Evolutionary conservation across 2,888 invertebrate genomes (phyloP), one percentile per base, ranked within the genome.

Genomic region (Brassicogethes aeneus): DNA sequence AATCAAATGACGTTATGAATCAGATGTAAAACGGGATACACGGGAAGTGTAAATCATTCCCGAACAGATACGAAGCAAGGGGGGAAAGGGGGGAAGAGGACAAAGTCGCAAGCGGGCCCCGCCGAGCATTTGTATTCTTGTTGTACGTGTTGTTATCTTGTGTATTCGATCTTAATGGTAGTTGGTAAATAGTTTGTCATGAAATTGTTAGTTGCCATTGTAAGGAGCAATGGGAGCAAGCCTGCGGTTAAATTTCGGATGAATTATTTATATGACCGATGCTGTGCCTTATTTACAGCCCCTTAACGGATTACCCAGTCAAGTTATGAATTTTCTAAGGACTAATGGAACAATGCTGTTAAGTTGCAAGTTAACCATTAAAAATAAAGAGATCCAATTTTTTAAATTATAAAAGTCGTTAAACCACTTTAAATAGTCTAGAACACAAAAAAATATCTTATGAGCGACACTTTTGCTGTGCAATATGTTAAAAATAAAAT

Each of bases 141-240:
- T 55, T 55, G 52, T 56, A 58, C 23, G 5, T 23, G 58, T 53
- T 55, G 55, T 57, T 60, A 62, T 61, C 61, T 56, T 50, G 52
- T 53, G 56, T 56, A 57, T 61, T 61, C 59, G 59, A 64, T 64
- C 64, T 64, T 62, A 64, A 64, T 64, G 61, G 60, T 56, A 57
- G 60, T 64, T 64, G 54, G 56, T 57, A 62, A 64, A 64, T 63
- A 63, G 63, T 64, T 64, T 59, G 42, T 23, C 23, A 23, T 23
- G 23, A 23, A 23, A 23, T 23, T 23, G 44, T 40, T 46, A 49
- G 43, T 50, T 50, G 41, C 45, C 47, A 53, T 52, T 55, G 52
- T 53, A 46, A 33, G 3, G 15, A 15, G 34, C 34, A 34, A 15
- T 15, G 16, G 16, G 45, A 40, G 45, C 43, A 44, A 46, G 50